Evolutionary conservation across 2,113 vertebrate species (phyloP), one percentile per base, ranked within the genome.

Genomic region (Bubalus kerabau): DNA sequence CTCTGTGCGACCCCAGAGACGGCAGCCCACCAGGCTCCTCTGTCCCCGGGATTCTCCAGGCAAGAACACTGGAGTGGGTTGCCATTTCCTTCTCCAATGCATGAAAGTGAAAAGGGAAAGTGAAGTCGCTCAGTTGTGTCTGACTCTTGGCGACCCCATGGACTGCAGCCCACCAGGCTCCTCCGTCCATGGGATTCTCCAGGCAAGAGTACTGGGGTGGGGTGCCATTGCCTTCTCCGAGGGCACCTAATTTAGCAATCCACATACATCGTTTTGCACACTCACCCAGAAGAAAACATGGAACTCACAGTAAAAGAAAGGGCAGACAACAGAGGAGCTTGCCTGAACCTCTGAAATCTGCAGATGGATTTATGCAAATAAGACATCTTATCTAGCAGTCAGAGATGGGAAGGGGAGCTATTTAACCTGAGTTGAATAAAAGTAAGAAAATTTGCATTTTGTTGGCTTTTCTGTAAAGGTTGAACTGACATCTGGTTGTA

Each of bases 401-500:
- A 46, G 40, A 23, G 50, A 87, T 81, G 12, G 28, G 14, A 15
- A 17, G 7, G 16, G 4, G 74, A 32, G 5, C 19, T 94, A 7
- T 74, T 96, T 50, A 95, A 94, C 54, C 11, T 57, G 36, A 92
- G 0, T 24, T 82, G 71, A 97, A 91, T 40, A 46, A 71, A 87
- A 95, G 62, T 60, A 91, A 32, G 15, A 82, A 52, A 48, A 11
- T 7, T 80, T 80, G 78, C 10, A 90, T 91, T 95, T 97, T 57
- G 23, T 64, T 86, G 85, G 21, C 1, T 88, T 95, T 96, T 96
- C 52, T 67, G 78, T 94, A 95, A 96, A 89, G n/a, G 9, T 71
- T 87, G 74, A 90, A n/a, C 57, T 94, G 32, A 95, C 92, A 92
- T 96, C 74, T 97, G 95, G 26, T 76, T 98, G 30, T 86, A 85